Conservation (phyloP, 2,113 vertebrate genomes). For the Apaloderma vittatum region DNA sequence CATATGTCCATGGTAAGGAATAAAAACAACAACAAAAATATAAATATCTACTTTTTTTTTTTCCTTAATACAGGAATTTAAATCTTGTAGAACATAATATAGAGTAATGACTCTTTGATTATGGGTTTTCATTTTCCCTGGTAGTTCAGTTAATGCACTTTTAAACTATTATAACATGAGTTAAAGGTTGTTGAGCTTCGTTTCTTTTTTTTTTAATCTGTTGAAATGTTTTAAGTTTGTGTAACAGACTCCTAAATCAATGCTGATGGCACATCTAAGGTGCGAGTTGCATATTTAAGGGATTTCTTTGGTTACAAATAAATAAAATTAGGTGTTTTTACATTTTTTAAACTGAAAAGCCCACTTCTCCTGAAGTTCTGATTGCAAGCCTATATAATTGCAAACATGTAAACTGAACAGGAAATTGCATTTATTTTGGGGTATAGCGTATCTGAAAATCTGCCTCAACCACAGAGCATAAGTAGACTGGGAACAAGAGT, state of each 20-base stretch:
- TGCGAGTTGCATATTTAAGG: neutral
- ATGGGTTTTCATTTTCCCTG: constrained; percentile 17
- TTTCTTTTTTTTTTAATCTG: neutral
- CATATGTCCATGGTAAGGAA: constrained; percentile 62
- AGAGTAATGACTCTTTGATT: neutral
- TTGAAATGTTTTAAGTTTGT: neutral
- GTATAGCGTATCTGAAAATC: neutral
- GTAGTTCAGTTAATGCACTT: constrained; percentile 12
- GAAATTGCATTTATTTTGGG: constrained; percentile 12
- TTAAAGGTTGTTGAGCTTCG: constrained; percentile 1
- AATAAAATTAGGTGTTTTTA: neutral
- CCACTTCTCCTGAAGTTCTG: neutral
- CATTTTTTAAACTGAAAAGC: neutral
- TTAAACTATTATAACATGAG: neutral
- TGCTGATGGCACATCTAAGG: neutral
- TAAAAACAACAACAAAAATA: constrained; percentile 45
- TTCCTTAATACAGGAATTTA: neutral
- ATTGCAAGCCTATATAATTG: neutral
- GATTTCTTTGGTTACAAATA: constrained; percentile 12
- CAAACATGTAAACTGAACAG: neutral
- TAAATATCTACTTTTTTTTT: neutral
- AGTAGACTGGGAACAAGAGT: neutral
- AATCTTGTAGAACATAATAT: neutral
- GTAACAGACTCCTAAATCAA: constrained; percentile 4
- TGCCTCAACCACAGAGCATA: neutral